Conservation (phyloP, 2,888 invertebrate genomes). For the Sipunculus nudus region DNA sequence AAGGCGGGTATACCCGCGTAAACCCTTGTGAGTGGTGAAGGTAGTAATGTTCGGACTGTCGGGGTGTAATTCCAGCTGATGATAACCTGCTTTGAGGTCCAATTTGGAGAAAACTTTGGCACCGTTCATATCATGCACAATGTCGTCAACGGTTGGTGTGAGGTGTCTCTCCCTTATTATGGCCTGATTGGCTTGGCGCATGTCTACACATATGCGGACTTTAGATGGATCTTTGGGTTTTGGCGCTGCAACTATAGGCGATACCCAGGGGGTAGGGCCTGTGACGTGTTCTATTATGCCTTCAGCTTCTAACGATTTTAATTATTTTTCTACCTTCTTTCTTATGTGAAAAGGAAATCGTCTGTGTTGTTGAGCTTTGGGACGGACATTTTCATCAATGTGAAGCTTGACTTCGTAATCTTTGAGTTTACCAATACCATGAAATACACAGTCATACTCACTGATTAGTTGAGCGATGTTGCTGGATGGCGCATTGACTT, state of each 20-base stretch:
- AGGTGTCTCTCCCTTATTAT: constrained; percentile 21
- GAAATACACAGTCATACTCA: no score
- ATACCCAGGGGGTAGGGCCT: constrained; percentile 21
- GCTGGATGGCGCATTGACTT: no score
- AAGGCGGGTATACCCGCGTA: constrained; percentile 26
- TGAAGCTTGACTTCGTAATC: constrained; percentile 4
- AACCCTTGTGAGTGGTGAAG: constrained; percentile 32
- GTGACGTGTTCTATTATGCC: constrained; percentile 16
- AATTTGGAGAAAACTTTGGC: constrained; percentile 15
- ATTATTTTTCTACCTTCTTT: not conserved
- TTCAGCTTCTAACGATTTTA: not conserved
- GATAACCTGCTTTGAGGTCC: constrained; percentile 12
- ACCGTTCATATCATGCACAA: constrained; percentile 18
- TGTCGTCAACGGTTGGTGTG: constrained; percentile 16
- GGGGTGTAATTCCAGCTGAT: constrained; percentile 11
- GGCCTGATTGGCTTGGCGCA: constrained; percentile 40
- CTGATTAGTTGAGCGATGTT: no score
- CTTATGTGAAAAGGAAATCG: not conserved
- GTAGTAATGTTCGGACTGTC: constrained; percentile 29
- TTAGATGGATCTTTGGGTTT: constrained; percentile 27
- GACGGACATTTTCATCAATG: constrained; percentile 2
- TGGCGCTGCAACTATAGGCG: constrained; percentile 4
- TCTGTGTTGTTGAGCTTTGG: not conserved
- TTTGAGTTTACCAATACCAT: constrained; percentile 14
- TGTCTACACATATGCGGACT: constrained; percentile 43